These are phyloP conservation scores for Subanguina moxae DNA, from an alignment of 1,140 invertebrate species.

Conservation along the genomic window DNA sequence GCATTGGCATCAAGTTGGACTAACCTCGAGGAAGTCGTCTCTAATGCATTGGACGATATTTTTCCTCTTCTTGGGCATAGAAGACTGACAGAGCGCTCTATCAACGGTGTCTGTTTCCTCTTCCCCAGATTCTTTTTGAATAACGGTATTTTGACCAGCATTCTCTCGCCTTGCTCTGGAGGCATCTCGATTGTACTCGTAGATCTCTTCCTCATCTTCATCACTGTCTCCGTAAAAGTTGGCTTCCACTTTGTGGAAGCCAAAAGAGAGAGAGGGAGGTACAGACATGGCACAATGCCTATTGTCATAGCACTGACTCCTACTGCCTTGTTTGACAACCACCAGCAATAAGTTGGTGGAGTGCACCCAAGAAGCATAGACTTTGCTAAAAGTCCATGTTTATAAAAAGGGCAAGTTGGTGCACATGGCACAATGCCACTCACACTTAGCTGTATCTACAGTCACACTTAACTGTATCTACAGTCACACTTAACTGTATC, in stretches of 20 bases:
- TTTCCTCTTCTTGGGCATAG: constrained; percentile 25
- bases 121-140: neutral
- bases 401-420: too few species aligned
- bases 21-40: constrained; percentile 34
- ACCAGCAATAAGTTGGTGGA: constrained; percentile 55
- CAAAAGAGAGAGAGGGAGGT: constrained; percentile 26
- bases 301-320: constrained; percentile 31
- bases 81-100: constrained; percentile 8
- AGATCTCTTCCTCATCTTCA: neutral
- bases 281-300: constrained; percentile 27
- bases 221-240: neutral
- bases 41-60: constrained; percentile 29
- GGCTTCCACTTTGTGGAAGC: constrained; percentile 17
- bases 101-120: neutral
- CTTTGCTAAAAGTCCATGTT: constrained; percentile 55
- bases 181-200: neutral
- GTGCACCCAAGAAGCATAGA: constrained; percentile 54
- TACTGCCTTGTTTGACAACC: constrained; percentile 26
- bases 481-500: too few species aligned
- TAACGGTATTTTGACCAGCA: neutral
- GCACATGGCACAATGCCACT: too few species aligned
- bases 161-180: neutral
- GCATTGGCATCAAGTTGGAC: too few species aligned
- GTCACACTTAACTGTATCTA: too few species aligned
- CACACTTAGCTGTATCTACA: too few species aligned